Base-by-base conservation (phyloP, 1,140 invertebrate genomes). In the Neodiprion lecontei region DNA sequence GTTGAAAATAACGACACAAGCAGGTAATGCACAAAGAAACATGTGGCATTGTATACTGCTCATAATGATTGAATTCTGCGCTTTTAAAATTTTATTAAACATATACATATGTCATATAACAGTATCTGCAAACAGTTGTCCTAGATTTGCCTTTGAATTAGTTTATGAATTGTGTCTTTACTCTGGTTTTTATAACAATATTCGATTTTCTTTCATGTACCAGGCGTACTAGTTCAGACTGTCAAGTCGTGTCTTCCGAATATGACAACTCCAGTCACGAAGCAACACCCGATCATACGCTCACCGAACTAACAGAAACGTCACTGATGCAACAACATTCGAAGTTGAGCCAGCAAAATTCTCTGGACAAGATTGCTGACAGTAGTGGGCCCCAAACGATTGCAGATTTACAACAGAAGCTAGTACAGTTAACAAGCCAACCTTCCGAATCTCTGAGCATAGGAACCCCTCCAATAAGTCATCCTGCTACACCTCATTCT, bases 401-500 rank as follows among this genome's bases (percentile, higher is more conserved):
- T 72, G 90, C 89, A 7, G 89, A 91, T 80, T 79, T 91, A 2
- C 90, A 91, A 72, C 89, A 90, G 67, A 91, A 91, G 79, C 83
- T 91, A 70, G 83, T 87, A 8, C 89, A 90, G 79, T 75, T 91
- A 72, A 91, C 90, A 67, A 89, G 87, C 80, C 90, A 90, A 73
- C 89, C 89, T 40, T 86, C 87, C n/a, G 90, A 91, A 80, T 83
- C 87, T 14, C 72, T 87, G 10, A 85, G 86, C 47, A 83, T 88
- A 50, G 86, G 84, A 28, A 91, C 90, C 66, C 89, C 86, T 7
- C 84, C 89, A 74, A 81, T 86, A 50, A 90, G 89, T 79, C 91
- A 92, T 80, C 90, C 91, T 17, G 88, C 90, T 8, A 92, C 91
- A 0, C 91, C 91, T 8, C 89, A 91, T 76, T 80, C 83, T 47